Base-by-base conservation (phyloP, 2,113 vertebrate genomes). In the Indicator indicator region DNA sequence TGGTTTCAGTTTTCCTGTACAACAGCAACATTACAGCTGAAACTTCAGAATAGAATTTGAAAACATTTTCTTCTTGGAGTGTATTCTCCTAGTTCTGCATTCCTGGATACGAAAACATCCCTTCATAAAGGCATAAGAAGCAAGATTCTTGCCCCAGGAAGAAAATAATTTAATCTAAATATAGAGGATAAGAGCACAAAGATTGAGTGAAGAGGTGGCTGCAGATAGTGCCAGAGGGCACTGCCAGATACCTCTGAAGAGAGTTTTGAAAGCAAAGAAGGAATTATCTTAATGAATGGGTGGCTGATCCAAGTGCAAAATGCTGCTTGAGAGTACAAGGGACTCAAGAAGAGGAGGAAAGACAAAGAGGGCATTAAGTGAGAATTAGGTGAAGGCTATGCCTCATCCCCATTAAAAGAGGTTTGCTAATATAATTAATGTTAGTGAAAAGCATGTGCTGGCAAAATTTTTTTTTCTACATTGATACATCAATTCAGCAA, bases 251-350 rank as follows among this genome's bases (percentile, higher is more conserved):
- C 9, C 77, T 86, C 50, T 71, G 73, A 77, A 88, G 46, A 69
- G 27, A 82, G 21, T 70, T 88, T 93, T 80, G 82, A 92, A 95
- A 91, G 68, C 23, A 44, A 65, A 67, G 63, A 82, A 92, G 52
- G 32, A 88, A 74, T 93, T 94, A 85, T 20, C 48, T 88, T 93
- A 77, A 83, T 64, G 56, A 95, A 60, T 44, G 42, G 30, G 30
- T 64, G 33, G 23, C 30, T 92, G 87, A 86, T 74, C 42, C 68
- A 91, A 94, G 69, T 60, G 23, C 32, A 83, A 71, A 83, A 28
- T 52, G 5, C 62, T 86, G 9, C 72, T 74, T 58, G 52, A 85
- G 56, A 44, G 58, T 17, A 52, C 12, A 3, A 10, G 21, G 46
- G 21, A 27, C 23, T 38, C 42, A 38, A 88, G 50, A 33, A 92